Base-by-base conservation (phyloP, 2,888 invertebrate species). In the Plebejus argus region DNA sequence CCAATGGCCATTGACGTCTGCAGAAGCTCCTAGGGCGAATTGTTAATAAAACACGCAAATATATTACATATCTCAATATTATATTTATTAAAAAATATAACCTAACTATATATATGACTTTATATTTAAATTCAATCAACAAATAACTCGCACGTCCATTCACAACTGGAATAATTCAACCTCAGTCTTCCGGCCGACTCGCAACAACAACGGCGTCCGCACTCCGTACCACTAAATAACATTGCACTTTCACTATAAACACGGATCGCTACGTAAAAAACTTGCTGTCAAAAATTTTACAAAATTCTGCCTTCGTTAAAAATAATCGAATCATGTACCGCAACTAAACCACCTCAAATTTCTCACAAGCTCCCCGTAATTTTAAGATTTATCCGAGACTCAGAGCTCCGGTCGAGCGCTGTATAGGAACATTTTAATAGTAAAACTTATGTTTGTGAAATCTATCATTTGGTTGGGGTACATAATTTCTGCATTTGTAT, bases 71-170 rank as follows among this genome's bases (percentile, higher is more conserved):
- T 93, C 90, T 93, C 93, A 94, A 93, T 94, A 93, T 93, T 93
- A 93, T 93, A 93, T 93, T 93, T 94, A 93, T 93, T 93, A 93
- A 93, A 94, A 94, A 94, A 94, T 93, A 94, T 94, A 94, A 93
- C 93, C 93, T 94, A 93, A 92, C 93, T 94, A 93, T 92, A 92
- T 93, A 93, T 93, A 93, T 93, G 93, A 93, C 93, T 93, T 91
- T 93, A 93, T 93, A 92, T 92, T 93, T 91, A 92, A 91, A 91
- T 91, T 91, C 90, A 91, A 93, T 93, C 92, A 94, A 94, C 94
- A 94, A 93, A 91, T 92, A 93, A 93, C 92, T 91, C 90, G 90
- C 91, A 90, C 91, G 90, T 91, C 90, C 91, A 87, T 90, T 90
- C 90, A 89, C 53, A 91, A 92, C 91, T 93, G 93, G 93, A 94